Percentiles rank a stretch among this genome's conserved stretches.
Conservation (phyloP, 2,888 invertebrate genomes). For the Erannis defoliaria region DNA sequence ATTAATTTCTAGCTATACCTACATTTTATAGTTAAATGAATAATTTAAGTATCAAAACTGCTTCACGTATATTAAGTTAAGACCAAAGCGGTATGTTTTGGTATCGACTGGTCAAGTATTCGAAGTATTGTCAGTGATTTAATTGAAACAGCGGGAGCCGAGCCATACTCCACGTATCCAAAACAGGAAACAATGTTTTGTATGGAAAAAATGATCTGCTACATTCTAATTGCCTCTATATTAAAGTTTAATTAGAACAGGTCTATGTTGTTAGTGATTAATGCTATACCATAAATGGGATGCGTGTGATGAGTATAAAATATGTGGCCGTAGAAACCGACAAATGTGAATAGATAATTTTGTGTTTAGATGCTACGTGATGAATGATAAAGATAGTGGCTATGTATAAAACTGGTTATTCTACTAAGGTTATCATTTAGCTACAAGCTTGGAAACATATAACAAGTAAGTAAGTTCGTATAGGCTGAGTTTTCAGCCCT, state of each 20-base stretch:
- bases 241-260: constrained; percentile 76
- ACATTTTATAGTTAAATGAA: neutral
- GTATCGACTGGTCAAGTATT: constrained; percentile 77
- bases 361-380: constrained; percentile 38
- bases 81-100: constrained; percentile 73
- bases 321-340: constrained; percentile 40
- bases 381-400: constrained; percentile 31
- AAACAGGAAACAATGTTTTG: constrained; percentile 82
- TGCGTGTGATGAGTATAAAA: constrained; percentile 62
- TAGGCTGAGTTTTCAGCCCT: too few relatives aligned
- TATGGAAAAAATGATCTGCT: constrained; percentile 76
- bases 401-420: constrained; percentile 9
- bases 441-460: neutral
- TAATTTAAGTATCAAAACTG: constrained; percentile 61
- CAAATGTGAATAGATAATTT: constrained; percentile 35
- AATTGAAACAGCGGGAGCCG: constrained; percentile 85
- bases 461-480: too few relatives aligned
- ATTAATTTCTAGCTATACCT: too few relatives aligned
- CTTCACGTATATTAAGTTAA: constrained; percentile 49
- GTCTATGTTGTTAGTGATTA: constrained; percentile 61
- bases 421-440: neutral
- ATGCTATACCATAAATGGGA: constrained; percentile 69
- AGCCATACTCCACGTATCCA: constrained; percentile 61
- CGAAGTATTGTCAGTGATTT: constrained; percentile 84
- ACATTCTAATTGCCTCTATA: constrained; percentile 77